phyloP scores from a whole-genome alignment of 2,113 vertebrate genomes.

The Hippocampus zosterae region DNA sequence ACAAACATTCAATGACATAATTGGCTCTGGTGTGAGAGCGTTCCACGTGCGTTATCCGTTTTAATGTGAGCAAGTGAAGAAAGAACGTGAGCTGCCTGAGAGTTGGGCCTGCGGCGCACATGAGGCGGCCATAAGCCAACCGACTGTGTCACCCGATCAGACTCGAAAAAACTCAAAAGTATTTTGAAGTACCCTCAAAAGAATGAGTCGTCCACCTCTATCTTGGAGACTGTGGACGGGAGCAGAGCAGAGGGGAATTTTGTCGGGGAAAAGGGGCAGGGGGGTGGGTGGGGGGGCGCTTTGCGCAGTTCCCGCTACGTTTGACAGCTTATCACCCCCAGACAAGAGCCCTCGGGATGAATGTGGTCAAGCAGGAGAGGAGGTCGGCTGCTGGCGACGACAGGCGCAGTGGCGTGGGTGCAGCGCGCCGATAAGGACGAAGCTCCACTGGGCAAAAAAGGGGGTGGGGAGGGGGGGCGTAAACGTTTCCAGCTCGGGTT shows the following conservation, averaged over 20 bases:
- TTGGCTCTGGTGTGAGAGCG: too few species aligned
- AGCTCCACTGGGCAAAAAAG: conserved; percentile 61
- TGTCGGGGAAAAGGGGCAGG: too few species aligned
- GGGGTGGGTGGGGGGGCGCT: conserved; percentile 36
- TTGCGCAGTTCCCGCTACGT: conserved; percentile 61
- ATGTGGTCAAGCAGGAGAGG: conserved; percentile 68
- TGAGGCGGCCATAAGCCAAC: too few species aligned
- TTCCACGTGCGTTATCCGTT: too few species aligned
- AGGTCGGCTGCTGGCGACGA: conserved; percentile 45
- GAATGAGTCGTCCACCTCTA: neutral
- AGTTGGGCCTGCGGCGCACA: too few species aligned
- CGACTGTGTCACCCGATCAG: neutral
- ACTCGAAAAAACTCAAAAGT: neutral
- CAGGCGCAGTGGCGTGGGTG: conserved; percentile 59
- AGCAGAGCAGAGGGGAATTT: conserved; percentile 31
- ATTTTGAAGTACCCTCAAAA: conserved; percentile 5
- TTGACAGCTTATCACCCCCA: conserved; percentile 75
- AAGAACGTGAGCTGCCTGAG: too few species aligned
- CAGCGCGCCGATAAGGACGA: conserved; percentile 72
- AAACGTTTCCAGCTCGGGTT: conserved; percentile 49
- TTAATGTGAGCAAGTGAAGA: too few species aligned
- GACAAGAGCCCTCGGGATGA: conserved; percentile 74
- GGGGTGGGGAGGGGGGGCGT: conserved; percentile 61
- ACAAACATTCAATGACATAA: too few species aligned
- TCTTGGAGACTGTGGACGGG: neutral